phyloP scores from a whole-genome alignment of 2,797 vertebrate species.

The Melanotaenia boesemani region DNA sequence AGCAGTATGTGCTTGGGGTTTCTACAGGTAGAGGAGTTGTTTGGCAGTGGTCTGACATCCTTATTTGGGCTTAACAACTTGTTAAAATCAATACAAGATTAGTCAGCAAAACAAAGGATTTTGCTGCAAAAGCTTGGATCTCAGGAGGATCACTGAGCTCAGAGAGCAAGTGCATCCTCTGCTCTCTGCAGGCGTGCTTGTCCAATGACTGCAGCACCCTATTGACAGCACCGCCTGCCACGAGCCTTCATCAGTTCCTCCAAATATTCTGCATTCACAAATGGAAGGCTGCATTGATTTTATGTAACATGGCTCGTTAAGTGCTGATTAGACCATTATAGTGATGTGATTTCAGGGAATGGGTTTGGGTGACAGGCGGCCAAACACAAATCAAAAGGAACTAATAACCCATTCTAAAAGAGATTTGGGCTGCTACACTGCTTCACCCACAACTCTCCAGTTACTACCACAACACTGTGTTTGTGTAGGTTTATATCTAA shows the following conservation, averaged over 20 bases:
- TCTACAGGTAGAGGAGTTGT: conserved; percentile 63
- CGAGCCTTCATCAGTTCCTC: conserved; percentile 68
- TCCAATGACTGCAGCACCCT: conserved; percentile 40
- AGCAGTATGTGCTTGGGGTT: conserved; percentile 39
- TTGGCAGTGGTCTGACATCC: conserved; percentile 68
- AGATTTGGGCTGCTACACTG: conserved; percentile 63
- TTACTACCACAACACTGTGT: conserved; percentile 37
- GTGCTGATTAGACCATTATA: conserved; percentile 84
- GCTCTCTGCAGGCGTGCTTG: conserved; percentile 50
- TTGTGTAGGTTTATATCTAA: conserved; percentile 31
- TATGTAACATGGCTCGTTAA: conserved; percentile 83
- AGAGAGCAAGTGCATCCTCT: conserved; percentile 63
- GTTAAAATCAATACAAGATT: conserved; percentile 83
- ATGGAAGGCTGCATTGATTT: conserved; percentile 81
- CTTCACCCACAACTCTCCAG: conserved; percentile 52
- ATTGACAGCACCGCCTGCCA: conserved; percentile 69
- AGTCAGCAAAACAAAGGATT: conserved; percentile 84
- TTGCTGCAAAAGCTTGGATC: conserved; percentile 79
- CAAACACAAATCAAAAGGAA: conserved; percentile 76
- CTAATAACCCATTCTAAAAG: conserved; percentile 69
- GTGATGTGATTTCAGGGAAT: conserved; percentile 81
- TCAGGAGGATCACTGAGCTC: conserved; percentile 65
- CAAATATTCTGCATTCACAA: conserved; percentile 79
- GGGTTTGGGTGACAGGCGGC: conserved; percentile 75
- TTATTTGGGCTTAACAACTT: conserved; percentile 78